Conservation (phyloP, 1,140 invertebrate species). For the Pentalonia nigronervosa region DNA sequence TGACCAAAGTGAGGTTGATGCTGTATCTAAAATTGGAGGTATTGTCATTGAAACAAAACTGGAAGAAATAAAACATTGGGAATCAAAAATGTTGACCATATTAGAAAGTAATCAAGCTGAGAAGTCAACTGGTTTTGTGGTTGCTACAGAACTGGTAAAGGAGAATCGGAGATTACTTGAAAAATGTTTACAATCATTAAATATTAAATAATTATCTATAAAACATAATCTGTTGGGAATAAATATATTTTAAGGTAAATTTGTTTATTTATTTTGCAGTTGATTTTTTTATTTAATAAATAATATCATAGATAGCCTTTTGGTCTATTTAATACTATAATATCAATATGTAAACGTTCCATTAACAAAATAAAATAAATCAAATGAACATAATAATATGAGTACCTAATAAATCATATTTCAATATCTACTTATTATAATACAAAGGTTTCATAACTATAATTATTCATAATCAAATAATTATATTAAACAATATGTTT, state of each 20-base stretch:
- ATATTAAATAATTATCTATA: slow-evolving; percentile 56
- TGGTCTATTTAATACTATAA: neutral
- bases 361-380: neutral
- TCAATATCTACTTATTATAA: neutral
- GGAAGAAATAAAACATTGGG: slow-evolving; percentile 59
- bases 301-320: too few relatives aligned
- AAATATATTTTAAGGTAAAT: slow-evolving; percentile 45
- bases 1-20: slow-evolving; percentile 61
- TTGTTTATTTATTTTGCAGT: slow-evolving; percentile 4
- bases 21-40: slow-evolving; percentile 43
- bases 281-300: neutral
- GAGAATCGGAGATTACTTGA: slow-evolving; percentile 63
- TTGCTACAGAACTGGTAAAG: slow-evolving; percentile 63
- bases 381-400: neutral
- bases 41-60: slow-evolving; percentile 61
- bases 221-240: neutral
- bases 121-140: slow-evolving; percentile 51
- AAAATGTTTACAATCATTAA: slow-evolving; percentile 59
- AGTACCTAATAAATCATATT: neutral
- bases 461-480: too few relatives aligned
- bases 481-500: neutral
- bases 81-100: slow-evolving; percentile 36
- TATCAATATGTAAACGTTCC: neutral
- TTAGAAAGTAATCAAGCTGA: slow-evolving; percentile 29
- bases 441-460: neutral